Conservation (phyloP, 2,113 vertebrate genomes). For the Siphamia tubifer region DNA sequence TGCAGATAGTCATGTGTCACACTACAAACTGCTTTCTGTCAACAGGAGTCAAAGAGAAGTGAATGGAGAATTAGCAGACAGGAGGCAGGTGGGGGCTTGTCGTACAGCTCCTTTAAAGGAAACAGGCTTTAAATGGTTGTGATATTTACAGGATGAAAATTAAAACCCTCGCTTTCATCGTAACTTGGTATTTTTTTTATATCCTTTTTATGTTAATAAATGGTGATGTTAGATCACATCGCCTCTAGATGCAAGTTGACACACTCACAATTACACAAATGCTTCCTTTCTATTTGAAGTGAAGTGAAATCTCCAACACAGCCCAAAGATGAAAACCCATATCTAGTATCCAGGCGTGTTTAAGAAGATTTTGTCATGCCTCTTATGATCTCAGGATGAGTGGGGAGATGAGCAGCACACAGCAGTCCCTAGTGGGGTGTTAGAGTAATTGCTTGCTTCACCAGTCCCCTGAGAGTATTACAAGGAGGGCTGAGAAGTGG, state of each 20-base stretch:
- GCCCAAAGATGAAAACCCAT: conserved; percentile 22
- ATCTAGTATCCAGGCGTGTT: neutral
- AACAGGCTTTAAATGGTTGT: neutral
- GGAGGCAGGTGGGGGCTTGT: conserved; percentile 12
- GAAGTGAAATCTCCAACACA: neutral
- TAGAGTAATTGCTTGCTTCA: conserved; percentile 63
- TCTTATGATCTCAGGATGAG: conserved; percentile 15
- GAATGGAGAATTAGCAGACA: neutral
- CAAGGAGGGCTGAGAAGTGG: conserved; percentile 5
- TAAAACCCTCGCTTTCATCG: neutral
- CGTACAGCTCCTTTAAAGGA: neutral
- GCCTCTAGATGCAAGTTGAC: neutral
- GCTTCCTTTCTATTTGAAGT: neutral
- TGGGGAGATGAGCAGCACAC: conserved; percentile 38
- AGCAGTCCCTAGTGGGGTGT: conserved; percentile 70
- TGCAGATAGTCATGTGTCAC: conserved; percentile 42
- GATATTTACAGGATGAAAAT: neutral
- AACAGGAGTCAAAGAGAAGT: conserved; percentile 10
- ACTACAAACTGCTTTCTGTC: conserved; percentile 53
- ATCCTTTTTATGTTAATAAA: neutral
- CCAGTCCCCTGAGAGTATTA: conserved; percentile 30
- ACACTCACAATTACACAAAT: conserved; percentile 10
- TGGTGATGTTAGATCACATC: neutral
- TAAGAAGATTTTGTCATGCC: neutral
- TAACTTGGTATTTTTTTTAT: neutral